Percentiles rank a stretch among this genome's conserved stretches.
Evolutionary conservation across 2,888 invertebrate species (phyloP).

Genomic region (Pristionchus arcanus): DNA sequence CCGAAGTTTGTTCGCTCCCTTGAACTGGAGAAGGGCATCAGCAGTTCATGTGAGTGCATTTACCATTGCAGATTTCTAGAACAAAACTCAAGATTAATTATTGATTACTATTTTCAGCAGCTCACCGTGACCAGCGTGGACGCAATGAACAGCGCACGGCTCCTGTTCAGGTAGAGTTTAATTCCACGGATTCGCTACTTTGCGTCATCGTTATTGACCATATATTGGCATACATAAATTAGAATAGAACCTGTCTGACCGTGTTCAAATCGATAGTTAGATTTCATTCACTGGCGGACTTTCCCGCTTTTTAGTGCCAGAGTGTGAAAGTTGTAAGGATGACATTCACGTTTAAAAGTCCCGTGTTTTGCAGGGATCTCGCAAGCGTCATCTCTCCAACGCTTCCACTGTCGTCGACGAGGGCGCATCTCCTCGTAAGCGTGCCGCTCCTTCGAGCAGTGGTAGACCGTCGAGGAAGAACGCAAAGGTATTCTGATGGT

Average conservation of each 20-base stretch:
- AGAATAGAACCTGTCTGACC: too few relatives aligned
- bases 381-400: slow-evolving; percentile 71
- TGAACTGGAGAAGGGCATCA: slow-evolving; percentile 53
- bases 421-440: slow-evolving; percentile 62
- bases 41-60: background rate
- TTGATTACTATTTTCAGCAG: background rate
- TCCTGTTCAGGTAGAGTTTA: background rate
- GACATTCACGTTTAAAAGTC: too few relatives aligned
- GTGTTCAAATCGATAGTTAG: too few relatives aligned
- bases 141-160: slow-evolving; percentile 6
- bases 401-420: slow-evolving; percentile 64
- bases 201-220: too few relatives aligned
- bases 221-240: too few relatives aligned
- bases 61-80: too few relatives aligned
- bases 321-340: too few relatives aligned
- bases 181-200: background rate
- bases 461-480: slow-evolving; percentile 62
- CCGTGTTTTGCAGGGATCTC: slow-evolving; percentile 46
- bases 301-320: too few relatives aligned
- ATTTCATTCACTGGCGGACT: too few relatives aligned
- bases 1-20: slow-evolving; percentile 61
- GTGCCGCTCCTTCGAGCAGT: slow-evolving; percentile 58
- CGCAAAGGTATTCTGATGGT: background rate
- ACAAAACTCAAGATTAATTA: background rate
- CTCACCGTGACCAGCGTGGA: slow-evolving; percentile 8